A percentile compares a stretch with the other conserved stretches of the same genome.
These are phyloP conservation scores for Enteromius paludinosus DNA, from an alignment of 2,797 vertebrate species.

Conservation along the genomic window DNA sequence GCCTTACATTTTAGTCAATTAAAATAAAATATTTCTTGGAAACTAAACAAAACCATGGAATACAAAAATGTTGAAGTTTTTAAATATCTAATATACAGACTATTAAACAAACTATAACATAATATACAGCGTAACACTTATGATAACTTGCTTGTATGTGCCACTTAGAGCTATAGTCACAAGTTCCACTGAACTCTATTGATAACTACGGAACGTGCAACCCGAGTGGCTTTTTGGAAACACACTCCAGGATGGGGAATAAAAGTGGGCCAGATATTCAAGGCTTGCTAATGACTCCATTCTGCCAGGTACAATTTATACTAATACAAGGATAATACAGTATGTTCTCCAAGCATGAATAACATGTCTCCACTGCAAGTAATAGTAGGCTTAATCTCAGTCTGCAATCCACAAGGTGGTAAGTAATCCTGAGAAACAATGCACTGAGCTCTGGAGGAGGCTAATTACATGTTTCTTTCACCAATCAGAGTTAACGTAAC, in stretches of 20 bases:
- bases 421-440: slow-evolving; percentile 1
- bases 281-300: slow-evolving; percentile 21
- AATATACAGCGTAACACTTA: not conserved
- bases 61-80: not conserved
- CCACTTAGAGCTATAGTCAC: not conserved
- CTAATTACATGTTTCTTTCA: slow-evolving; percentile 30
- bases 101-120: not conserved
- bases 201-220: not conserved
- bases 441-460: not conserved
- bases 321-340: slow-evolving; percentile 11
- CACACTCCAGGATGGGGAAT: not conserved
- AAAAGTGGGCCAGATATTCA: not conserved
- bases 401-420: not conserved
- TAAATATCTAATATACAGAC: not conserved
- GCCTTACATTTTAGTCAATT: not conserved
- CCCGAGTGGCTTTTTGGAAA: not conserved
- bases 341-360: slow-evolving; percentile 34
- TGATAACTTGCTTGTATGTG: not conserved
- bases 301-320: slow-evolving; percentile 15
- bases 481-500: not conserved
- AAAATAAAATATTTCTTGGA: not conserved
- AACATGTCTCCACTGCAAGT: not conserved
- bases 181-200: not conserved
- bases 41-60: not conserved
- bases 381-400: not conserved